Evolutionary conservation across 2,797 vertebrate species (phyloP).

Genomic region (Anabas testudineus): DNA sequence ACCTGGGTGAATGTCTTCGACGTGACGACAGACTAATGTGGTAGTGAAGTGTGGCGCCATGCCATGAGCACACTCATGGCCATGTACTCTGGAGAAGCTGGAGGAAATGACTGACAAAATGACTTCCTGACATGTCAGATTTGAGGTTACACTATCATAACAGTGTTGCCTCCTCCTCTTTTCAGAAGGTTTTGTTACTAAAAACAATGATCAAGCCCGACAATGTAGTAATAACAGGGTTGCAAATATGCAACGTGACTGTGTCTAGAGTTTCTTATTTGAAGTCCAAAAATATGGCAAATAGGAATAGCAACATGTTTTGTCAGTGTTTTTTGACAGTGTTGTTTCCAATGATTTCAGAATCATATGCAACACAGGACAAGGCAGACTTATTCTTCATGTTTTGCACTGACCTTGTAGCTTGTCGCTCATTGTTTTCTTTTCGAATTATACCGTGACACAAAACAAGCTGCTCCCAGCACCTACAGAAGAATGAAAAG

Average conservation of each 20-base stretch:
- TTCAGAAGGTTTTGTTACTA: not conserved
- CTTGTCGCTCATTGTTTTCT: too few relatives aligned
- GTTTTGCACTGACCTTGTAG: not conserved
- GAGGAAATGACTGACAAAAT: constrained; percentile 47
- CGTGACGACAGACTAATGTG: constrained; percentile 62
- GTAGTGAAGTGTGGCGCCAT: constrained; percentile 41
- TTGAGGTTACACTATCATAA: constrained; percentile 22
- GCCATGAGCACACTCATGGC: constrained; percentile 17
- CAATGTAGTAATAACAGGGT: not conserved
- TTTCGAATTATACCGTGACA: not conserved
- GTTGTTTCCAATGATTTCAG: not conserved
- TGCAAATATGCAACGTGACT: not conserved
- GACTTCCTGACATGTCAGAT: constrained; percentile 61
- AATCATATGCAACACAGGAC: not conserved
- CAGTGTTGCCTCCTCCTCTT: not conserved
- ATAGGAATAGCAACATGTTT: not conserved
- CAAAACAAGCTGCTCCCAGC: not conserved
- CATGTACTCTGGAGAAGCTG: constrained; percentile 59
- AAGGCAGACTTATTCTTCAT: too few relatives aligned
- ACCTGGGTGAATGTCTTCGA: constrained; percentile 61
- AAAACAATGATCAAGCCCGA: not conserved
- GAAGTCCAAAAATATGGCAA: too few relatives aligned
- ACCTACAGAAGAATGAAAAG: not conserved
- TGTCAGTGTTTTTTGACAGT: not conserved
- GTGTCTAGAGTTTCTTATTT: not conserved